Conservation (phyloP, 2,888 invertebrate species). For the Lasioglossum zephyrum region DNA sequence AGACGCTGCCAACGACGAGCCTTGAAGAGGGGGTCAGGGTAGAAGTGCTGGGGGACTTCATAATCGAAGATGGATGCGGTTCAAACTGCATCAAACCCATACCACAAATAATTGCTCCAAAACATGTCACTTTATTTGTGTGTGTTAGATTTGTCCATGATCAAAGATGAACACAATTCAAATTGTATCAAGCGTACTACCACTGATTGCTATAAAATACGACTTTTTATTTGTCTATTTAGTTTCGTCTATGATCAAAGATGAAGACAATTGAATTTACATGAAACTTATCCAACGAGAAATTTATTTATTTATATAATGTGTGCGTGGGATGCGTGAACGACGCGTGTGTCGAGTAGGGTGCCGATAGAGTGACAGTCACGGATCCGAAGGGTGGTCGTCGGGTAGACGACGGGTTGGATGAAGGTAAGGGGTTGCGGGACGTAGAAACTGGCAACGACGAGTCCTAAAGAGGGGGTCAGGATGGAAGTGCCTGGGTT, state of each 20-base stretch:
- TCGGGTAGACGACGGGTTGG: background rate
- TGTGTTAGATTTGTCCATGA: background rate
- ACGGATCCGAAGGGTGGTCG: background rate
- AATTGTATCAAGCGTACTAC: background rate
- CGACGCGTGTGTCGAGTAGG: background rate
- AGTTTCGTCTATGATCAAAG: background rate
- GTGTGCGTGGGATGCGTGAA: background rate
- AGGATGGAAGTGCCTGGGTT: background rate
- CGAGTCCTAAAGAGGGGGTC: slow-evolving; percentile 6
- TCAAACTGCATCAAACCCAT: background rate
- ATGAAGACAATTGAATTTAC: background rate
- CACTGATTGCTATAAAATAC: no score
- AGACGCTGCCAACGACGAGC: slow-evolving; percentile 1
- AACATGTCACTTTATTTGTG: background rate
- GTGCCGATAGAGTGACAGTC: background rate
- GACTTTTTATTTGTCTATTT: background rate
- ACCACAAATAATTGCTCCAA: background rate
- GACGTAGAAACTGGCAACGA: slow-evolving; percentile 6
- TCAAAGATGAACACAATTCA: background rate
- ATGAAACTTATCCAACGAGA: background rate
- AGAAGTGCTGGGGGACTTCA: slow-evolving; percentile 3
- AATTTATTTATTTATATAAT: background rate
- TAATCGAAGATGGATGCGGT: slow-evolving; percentile 1
- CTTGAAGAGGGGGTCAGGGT: slow-evolving; percentile 3
- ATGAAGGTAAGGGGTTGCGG: slow-evolving; percentile 17